A percentile compares a stretch with the other conserved stretches of the same genome.
phyloP scores from a whole-genome alignment of 2,113 vertebrate species.

The Corythornis vintsioides region DNA sequence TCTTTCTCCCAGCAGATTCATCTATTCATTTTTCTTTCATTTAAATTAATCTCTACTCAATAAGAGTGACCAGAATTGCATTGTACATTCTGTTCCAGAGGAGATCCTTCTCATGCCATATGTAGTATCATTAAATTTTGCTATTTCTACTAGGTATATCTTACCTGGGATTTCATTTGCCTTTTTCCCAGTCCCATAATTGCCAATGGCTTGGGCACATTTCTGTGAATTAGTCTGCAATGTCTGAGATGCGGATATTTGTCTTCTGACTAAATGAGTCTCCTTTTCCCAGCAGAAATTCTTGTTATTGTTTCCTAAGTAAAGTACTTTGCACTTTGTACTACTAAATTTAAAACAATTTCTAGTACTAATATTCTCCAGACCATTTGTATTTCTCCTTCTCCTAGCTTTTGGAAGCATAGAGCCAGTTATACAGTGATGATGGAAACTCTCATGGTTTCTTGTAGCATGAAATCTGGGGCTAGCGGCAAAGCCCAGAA shows the following conservation, averaged over 20 bases:
- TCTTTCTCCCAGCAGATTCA: not conserved
- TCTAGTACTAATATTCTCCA: constrained; percentile 16
- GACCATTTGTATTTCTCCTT: constrained; percentile 18
- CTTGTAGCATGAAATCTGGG: constrained; percentile 36
- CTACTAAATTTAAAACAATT: constrained; percentile 45
- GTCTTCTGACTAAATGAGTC: not conserved
- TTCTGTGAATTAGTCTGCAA: not conserved
- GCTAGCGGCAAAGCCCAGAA: constrained; percentile 19
- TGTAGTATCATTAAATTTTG: not conserved
- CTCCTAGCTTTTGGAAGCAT: not conserved
- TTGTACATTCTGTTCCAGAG: not conserved
- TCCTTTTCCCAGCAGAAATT: constrained; percentile 16
- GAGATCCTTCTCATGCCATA: not conserved
- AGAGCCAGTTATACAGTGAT: not conserved
- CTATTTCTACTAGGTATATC: not conserved
- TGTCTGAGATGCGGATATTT: not conserved
- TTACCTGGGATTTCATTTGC: not conserved
- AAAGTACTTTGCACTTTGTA: constrained; percentile 23
- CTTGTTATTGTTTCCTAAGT: constrained; percentile 22
- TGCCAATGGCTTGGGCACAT: not conserved
- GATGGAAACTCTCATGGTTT: constrained; percentile 23
- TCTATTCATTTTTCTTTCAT: not conserved
- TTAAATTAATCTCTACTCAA: not conserved
- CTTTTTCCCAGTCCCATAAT: not conserved
- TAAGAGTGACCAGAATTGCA: not conserved